phyloP scores from a whole-genome alignment of 2,888 invertebrate genomes.

The Eumacrocentrus americanus region DNA sequence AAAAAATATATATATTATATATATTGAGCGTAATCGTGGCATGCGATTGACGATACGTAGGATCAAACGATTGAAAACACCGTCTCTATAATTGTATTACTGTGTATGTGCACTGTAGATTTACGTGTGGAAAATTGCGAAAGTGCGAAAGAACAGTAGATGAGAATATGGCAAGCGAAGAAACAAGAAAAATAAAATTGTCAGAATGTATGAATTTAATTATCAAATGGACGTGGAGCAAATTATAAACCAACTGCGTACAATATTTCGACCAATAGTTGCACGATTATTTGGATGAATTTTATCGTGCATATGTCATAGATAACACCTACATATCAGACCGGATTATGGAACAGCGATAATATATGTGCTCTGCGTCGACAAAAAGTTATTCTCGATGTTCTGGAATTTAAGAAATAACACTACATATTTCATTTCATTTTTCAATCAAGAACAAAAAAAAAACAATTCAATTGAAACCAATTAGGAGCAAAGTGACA shows the following conservation, averaged over 20 bases:
- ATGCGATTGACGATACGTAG: background rate
- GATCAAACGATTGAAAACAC: background rate
- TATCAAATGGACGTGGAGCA: background rate
- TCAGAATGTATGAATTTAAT: background rate
- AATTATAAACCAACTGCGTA: background rate
- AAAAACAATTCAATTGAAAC: constrained; percentile 1
- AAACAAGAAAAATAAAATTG: background rate
- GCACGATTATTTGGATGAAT: background rate
- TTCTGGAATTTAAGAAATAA: background rate
- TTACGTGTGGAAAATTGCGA: constrained; percentile 36
- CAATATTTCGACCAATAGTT: background rate
- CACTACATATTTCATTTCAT: constrained; percentile 7
- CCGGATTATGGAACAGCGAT: constrained; percentile 23
- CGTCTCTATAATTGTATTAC: constrained; percentile 11
- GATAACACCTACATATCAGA: constrained; percentile 35
- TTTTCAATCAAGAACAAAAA: constrained; percentile 11
- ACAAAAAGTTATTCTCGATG: constrained; percentile 12
- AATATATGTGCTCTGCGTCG: constrained; percentile 22
- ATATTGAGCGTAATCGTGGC: constrained; percentile 37
- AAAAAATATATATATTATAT: constrained; percentile 37
- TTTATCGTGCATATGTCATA: constrained; percentile 4
- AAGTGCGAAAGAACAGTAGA: constrained; percentile 8
- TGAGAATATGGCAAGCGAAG: background rate
- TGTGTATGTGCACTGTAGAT: constrained; percentile 44
- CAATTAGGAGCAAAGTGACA: constrained; percentile 29